phyloP scores from a whole-genome alignment of 2,113 vertebrate genomes.

The Willisornis vidua region DNA sequence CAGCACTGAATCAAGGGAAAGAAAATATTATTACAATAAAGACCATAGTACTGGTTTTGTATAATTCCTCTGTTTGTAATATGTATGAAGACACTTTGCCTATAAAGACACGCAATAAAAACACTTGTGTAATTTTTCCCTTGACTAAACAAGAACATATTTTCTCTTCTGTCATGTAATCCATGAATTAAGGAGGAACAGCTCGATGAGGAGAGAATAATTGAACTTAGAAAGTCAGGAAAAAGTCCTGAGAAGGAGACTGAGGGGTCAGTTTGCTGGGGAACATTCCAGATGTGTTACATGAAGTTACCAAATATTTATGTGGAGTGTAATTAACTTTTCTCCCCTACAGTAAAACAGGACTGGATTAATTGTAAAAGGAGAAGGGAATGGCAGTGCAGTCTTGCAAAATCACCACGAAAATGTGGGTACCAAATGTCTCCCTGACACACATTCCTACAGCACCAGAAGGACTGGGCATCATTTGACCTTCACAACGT shows the following conservation, averaged over 20 bases:
- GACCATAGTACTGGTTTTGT: neutral
- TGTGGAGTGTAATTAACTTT: neutral
- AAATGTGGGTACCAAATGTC: neutral
- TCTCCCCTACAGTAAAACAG: rapidly evolving
- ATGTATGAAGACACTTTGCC: neutral
- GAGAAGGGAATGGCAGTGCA: neutral
- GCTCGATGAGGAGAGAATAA: neutral
- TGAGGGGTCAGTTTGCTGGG: neutral
- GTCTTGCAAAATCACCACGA: neutral
- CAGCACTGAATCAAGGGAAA: neutral
- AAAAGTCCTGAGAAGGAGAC: neutral
- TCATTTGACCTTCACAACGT: neutral
- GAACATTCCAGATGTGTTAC: neutral
- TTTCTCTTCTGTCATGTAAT: neutral
- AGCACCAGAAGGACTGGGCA: neutral
- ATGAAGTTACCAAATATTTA: neutral
- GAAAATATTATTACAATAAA: neutral
- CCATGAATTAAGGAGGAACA: neutral
- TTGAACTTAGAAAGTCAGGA: neutral
- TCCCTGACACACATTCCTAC: neutral
- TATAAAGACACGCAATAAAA: neutral
- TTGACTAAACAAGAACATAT: neutral
- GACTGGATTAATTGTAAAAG: neutral
- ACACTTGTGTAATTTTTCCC: neutral
- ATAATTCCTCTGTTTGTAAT: neutral